Base-by-base conservation (phyloP, 2,797 vertebrate genomes). In the Chaetophractus vellerosus region DNA sequence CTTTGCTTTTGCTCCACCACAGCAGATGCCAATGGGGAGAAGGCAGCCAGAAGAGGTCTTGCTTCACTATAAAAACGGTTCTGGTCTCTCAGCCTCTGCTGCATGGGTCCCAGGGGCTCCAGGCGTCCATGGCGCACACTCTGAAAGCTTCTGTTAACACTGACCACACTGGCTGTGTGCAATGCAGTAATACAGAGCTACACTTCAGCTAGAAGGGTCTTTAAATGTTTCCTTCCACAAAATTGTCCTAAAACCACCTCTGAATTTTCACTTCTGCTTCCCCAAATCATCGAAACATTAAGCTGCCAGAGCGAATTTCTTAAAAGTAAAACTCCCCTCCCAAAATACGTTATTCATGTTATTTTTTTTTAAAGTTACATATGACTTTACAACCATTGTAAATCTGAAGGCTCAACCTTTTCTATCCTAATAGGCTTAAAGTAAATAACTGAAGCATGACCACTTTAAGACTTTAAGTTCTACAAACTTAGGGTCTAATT, bases 101-200 rank as follows among this genome's bases (percentile, higher is more conserved):
- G 19, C 10, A 63, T 26, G 9, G 45, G 23, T 19, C 80, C 50
- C n/a, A 52, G 38, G 38, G 61, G 36, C 59, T 45, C n/a, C 10
- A 24, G 2, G 26, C 8, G 9, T 14, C 38, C 15, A 57, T 6
- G 18, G 31, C 71, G 75, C 36, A 63, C 14, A 24, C 15, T 0
- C 26, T 1, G 66, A 74, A 9, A 50, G n/a, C 23, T 21, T 6
- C 48, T n/a, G 33, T 8, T 38, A 33, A 36, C 28, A 11, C 38
- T 33, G 36, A 23, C 36, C 9, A 79, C 33, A 6, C 6, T 1
- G 21, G n/a, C 3, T 1, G 26, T 0, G 11, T 0, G 15, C 64
- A 72, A 50, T 72, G 52, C 59, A 45, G 6, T 11, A 6, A 61
- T 4, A 61, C 19, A 1, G 4, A 31, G 2, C 41, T 26, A 16